A percentile compares a stretch with the other conserved stretches of the same genome.
Conservation (phyloP, 2,888 invertebrate genomes). For the Stramonita haemastoma region DNA sequence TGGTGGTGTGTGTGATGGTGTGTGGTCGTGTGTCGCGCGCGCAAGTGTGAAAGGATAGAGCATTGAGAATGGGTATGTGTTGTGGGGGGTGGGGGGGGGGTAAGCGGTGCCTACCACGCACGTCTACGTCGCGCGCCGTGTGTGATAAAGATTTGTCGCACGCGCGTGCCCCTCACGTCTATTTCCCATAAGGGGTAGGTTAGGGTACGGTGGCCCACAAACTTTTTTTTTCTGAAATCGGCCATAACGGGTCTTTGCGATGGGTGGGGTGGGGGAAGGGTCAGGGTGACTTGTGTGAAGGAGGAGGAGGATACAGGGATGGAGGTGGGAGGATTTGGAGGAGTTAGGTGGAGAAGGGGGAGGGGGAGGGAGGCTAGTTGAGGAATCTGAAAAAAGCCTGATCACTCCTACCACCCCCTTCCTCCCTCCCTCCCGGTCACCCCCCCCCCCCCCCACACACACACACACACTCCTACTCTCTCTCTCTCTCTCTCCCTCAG, state of each 20-base stretch:
- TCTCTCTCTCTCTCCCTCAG: neutral
- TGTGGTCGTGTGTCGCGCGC: neutral
- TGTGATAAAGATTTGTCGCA: no score
- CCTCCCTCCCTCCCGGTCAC: neutral
- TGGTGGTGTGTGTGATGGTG: no score
- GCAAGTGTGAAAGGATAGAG: neutral
- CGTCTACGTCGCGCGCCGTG: no score
- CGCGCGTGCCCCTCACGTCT: no score
- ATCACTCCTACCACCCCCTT: neutral
- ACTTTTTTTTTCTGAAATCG: neutral
- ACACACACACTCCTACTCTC: neutral
- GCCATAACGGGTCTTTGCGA: neutral
- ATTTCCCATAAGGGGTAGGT: neutral
- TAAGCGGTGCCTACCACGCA: neutral
- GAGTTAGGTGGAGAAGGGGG: neutral
- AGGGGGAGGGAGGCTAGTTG: neutral
- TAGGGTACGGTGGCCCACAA: neutral
- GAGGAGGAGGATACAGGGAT: neutral
- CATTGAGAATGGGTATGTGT: neutral
- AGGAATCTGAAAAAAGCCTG: slow-evolving; percentile 13
- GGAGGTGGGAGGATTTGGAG: neutral
- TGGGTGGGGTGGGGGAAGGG: neutral
- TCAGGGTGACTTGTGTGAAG: neutral
- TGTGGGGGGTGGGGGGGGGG: neutral
- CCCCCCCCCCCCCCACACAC: neutral